Evolutionary conservation across 2,113 vertebrate genomes (phyloP), one percentile per base, ranked within the genome.

Genomic region (Catharus bicknelli): DNA sequence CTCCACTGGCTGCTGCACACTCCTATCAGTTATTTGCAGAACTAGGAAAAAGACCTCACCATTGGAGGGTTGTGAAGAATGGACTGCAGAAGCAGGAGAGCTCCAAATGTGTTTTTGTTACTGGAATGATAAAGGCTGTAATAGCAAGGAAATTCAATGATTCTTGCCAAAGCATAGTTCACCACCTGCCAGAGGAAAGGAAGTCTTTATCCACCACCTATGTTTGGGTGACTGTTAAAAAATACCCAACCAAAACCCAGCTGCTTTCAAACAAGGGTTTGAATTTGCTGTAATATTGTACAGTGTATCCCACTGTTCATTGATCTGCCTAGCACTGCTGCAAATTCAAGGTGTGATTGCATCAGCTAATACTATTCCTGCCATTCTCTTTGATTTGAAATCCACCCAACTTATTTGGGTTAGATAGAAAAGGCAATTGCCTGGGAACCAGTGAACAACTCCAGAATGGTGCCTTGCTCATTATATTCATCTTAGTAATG

Each of bases 361-460:
- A 92, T 96, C 94, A 96, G 92, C 92, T 90, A 42, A 54, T 82
- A 78, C 78, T 89, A 80, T 79, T 91, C 74, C 63, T 89, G 69
- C 66, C 3, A 34, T 87, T 82, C 77, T 83, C 67, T 90, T 89
- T 90, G 75, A 67, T 85, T 91, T 90, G 89, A 94, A 93, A 87
- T 88, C 61, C 18, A 17, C 64, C 70, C 21, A 0, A 30, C 55
- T 83, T 85, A 57, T 77, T 90, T 90, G 82, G 51, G 87, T 70
- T 94, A 91, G 81, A 85, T 83, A 87, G 0, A 4, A 83, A 84
- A 77, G 23, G 72, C 72, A 94, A 94, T 51, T 94, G 67, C 82
- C 67, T 81, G 78, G 85, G 91, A 94, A 91, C 67, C n/a, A 79
- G 82, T 59, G 66, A 38, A 73, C n/a, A 74, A 16, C 54, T 69